Percentiles rank a stretch among this genome's conserved stretches.
phyloP scores from a whole-genome alignment of 2,888 invertebrate genomes.

The Lasioglossum malachurum region DNA sequence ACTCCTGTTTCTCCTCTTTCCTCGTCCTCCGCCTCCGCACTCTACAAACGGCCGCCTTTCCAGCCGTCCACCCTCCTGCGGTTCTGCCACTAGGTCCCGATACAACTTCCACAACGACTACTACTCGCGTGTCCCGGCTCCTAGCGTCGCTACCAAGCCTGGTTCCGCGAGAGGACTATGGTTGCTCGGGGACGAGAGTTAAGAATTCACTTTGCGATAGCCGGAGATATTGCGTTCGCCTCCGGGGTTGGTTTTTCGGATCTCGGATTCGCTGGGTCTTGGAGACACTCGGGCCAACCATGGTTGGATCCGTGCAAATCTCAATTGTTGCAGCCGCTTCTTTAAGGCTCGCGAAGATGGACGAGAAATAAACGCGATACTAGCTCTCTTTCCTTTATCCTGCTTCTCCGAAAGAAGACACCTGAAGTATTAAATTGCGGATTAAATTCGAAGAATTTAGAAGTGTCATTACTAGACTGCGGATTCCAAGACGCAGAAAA shows the following conservation, averaged over 20 bases:
- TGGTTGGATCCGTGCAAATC: neutral
- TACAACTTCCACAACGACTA: conserved; percentile 73
- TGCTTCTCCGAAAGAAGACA: neutral
- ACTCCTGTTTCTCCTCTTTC: conserved; percentile 7
- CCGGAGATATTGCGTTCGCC: neutral
- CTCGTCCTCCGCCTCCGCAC: conserved; percentile 52
- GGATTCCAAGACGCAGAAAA: too few relatives aligned
- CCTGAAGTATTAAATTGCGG: neutral
- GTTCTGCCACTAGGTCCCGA: conserved; percentile 73
- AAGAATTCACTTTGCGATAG: conserved; percentile 63
- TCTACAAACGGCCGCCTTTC: conserved; percentile 49
- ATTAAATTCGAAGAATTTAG: neutral
- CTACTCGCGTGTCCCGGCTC: conserved; percentile 60
- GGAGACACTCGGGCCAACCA: neutral
- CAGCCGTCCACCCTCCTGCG: conserved; percentile 67
- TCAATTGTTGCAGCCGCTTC: neutral
- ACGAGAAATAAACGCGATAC: too few relatives aligned
- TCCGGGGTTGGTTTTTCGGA: neutral
- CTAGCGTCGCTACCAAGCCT: conserved; percentile 54
- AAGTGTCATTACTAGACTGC: neutral
- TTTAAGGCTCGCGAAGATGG: neutral
- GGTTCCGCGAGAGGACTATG: conserved; percentile 3
- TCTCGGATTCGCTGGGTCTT: neutral
- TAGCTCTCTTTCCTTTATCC: neutral
- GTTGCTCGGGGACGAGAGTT: conserved; percentile 26